These are phyloP conservation scores for Gadopsis marmoratus DNA, from an alignment of 2,797 vertebrate species.

Conservation along the genomic window DNA sequence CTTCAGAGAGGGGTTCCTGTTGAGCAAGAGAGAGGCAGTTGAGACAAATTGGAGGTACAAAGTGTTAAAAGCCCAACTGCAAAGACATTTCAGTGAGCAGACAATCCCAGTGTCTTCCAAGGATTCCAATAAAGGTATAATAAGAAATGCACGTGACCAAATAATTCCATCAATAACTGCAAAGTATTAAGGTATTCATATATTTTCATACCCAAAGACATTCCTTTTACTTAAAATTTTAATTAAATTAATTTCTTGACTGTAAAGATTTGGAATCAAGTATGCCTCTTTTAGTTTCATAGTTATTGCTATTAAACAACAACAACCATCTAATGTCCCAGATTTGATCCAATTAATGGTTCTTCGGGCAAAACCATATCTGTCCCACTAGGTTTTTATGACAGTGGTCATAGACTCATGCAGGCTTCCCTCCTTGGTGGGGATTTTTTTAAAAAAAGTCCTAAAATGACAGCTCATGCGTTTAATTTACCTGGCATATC, in stretches of 20 bases:
- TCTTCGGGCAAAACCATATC: neutral
- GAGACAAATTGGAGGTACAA: neutral
- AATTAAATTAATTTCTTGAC: neutral
- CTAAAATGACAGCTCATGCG: neutral
- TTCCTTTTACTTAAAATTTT: neutral
- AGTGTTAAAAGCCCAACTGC: neutral
- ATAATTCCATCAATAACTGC: neutral
- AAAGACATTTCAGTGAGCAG: neutral
- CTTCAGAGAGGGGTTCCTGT: slow-evolving; percentile 95
- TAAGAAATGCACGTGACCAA: neutral
- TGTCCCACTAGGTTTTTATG: neutral
- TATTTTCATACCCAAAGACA: neutral
- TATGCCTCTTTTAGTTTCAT: neutral
- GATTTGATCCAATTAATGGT: neutral
- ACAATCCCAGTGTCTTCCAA: neutral
- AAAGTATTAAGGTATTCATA: neutral
- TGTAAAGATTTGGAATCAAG: neutral
- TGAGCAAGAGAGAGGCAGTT: slow-evolving; percentile 36
- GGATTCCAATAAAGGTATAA: no score
- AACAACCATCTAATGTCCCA: neutral
- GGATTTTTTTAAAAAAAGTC: neutral
- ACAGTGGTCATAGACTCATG: neutral
- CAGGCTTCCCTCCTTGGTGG: neutral
- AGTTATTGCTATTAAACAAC: neutral
- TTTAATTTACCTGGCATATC: slow-evolving; percentile 92